These are phyloP conservation scores for Zhuqinia jingwanae DNA, from an alignment of 2,888 invertebrate species.

Conservation along the genomic window DNA sequence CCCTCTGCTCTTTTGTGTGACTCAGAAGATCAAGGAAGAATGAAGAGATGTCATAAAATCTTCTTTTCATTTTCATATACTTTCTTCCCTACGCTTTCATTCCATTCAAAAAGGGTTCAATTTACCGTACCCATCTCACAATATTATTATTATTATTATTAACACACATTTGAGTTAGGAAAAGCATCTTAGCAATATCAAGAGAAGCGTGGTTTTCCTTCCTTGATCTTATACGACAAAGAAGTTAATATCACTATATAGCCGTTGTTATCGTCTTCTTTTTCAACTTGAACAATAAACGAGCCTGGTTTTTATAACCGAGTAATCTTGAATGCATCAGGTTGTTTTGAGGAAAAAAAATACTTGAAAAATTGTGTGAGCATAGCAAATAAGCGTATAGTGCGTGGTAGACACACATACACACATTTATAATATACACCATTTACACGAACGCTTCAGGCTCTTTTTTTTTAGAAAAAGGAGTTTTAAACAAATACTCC, in stretches of 20 bases:
- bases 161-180: no score
- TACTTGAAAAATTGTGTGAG: neutral
- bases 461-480: constrained; percentile 45
- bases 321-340: constrained; percentile 60
- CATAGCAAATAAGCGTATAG: neutral
- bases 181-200: constrained; percentile 27
- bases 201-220: neutral
- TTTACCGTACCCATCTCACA: constrained; percentile 6
- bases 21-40: constrained; percentile 53
- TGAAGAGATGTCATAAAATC: constrained; percentile 37
- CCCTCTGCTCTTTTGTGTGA: neutral
- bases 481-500: constrained; percentile 41
- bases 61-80: constrained; percentile 9
- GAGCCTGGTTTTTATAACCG: constrained; percentile 4
- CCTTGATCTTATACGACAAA: constrained; percentile 10
- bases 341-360: constrained; percentile 45
- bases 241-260: no score
- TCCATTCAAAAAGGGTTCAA: constrained; percentile 46
- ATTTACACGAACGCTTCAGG: constrained; percentile 46
- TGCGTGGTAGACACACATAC: neutral
- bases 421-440: no score
- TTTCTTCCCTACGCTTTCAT: constrained; percentile 18
- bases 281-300: neutral
- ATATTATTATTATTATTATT: no score
- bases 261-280: constrained; percentile 8